Base-by-base conservation (phyloP, 1,140 invertebrate species). In the Lycorma delicatula region DNA sequence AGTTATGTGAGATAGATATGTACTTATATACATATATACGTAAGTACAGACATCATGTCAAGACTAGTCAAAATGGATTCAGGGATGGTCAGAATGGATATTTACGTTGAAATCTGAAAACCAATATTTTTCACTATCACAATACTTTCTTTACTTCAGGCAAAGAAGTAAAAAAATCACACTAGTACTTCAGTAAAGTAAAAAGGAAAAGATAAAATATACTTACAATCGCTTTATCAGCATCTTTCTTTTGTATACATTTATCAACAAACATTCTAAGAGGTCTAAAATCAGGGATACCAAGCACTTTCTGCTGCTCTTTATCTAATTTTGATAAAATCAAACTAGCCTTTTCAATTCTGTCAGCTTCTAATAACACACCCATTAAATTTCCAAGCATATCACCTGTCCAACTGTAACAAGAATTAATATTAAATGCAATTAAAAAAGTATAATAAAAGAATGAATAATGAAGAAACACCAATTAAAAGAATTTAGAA, bases 321-420 rank as follows among this genome's bases (percentile, higher is more conserved):
- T 73, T 74, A 54, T 75, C 66, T 20, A 82, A 69, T 66, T 78
- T 78, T 3, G 71, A 64, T 50, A 82, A 72, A 3, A 81, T 68
- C 34, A 67, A 64, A 20, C 52, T 64, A 9, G 79, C 77, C 54
- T 76, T 73, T n/a, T 74, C 67, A 54, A 75, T 77, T 55, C 75
- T 66, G n/a, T 68, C 68, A 50, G 71, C 71, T 55, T 74, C 70
- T 7, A 79, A 65, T 13, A 74, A 66, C 11, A 81, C 31, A 0
- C 65, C 69, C 28, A 82, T 68, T 16, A 82, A 71, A 62, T 80
- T 73, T 12, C 79, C 78, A 11, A 82, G 63, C 70, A 81, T 78
- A 59, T 73, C 69, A 3, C 79, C 80, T 25, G 78, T 78, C 68
- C 80, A 80, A 28, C 74, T 78, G 41, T 71, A 66, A 56, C 47